Percentiles rank a stretch among this genome's conserved stretches.
These are phyloP conservation scores for Thamnophis sirtalis DNA, from an alignment of 2,113 vertebrate genomes.

Conservation along the genomic window DNA sequence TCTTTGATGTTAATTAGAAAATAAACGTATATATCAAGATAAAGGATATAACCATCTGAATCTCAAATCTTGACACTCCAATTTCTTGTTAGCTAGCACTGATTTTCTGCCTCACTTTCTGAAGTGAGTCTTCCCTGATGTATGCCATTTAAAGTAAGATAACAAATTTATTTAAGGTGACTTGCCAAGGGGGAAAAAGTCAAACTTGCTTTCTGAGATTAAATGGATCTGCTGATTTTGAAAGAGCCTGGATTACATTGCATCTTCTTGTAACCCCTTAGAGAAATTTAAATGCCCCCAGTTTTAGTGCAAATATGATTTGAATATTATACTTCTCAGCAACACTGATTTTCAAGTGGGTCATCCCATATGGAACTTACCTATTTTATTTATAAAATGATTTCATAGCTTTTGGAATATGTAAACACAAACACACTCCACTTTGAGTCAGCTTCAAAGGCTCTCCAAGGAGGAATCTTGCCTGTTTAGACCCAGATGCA, in stretches of 20 bases:
- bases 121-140: conserved; percentile 58
- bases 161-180: conserved; percentile 60
- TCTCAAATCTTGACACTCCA: conserved; percentile 42
- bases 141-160: conserved; percentile 67
- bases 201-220: conserved; percentile 34
- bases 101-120: conserved; percentile 64
- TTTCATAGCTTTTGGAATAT: neutral
- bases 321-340: conserved; percentile 3
- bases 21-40: conserved; percentile 24
- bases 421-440: neutral
- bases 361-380: neutral
- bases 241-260: conserved; percentile 2
- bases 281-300: conserved; percentile 7
- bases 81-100: conserved; percentile 57
- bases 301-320: conserved; percentile 2
- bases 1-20: conserved; percentile 51
- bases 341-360: neutral
- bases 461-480: neutral
- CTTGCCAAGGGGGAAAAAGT: conserved; percentile 52
- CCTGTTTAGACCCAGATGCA: neutral
- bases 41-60: conserved; percentile 40
- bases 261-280: conserved; percentile 27
- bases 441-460: neutral
- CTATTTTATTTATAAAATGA: neutral
- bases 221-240: conserved; percentile 49